These are phyloP conservation scores for Phenacoccus solenopsis DNA, from an alignment of 1,140 invertebrate genomes.

Conservation along the genomic window DNA sequence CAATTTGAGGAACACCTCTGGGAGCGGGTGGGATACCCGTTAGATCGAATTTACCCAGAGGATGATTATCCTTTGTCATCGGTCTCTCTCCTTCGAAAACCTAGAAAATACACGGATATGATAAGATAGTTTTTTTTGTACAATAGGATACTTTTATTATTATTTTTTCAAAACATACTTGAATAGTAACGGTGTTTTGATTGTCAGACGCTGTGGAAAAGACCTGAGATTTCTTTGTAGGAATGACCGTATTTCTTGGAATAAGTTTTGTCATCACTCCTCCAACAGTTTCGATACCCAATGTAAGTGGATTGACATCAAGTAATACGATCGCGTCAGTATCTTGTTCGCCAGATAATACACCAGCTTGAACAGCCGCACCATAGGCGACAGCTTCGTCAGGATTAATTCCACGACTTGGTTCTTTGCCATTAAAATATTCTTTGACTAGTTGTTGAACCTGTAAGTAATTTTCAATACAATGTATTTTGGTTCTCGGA, in stretches of 20 bases:
- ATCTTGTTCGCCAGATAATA: slow-evolving; percentile 77
- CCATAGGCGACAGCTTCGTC: slow-evolving; percentile 97
- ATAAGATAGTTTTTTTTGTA: no score
- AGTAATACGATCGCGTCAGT: slow-evolving; percentile 92
- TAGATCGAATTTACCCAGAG: slow-evolving; percentile 94
- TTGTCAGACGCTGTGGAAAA: slow-evolving; percentile 99
- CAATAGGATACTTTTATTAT: no score
- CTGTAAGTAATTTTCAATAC: no score
- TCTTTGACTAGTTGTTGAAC: slow-evolving; percentile 97
- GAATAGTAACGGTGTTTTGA: slow-evolving; percentile 97
- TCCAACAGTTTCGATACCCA: slow-evolving; percentile 99
- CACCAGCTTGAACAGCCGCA: slow-evolving; percentile 95
- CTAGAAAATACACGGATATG: no score
- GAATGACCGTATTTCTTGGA: slow-evolving; percentile 94
- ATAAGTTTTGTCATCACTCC: slow-evolving; percentile 99
- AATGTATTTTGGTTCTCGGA: no score
- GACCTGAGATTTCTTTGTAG: slow-evolving; percentile 98
- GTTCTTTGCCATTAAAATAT: slow-evolving; percentile 90
- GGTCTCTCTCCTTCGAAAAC: slow-evolving; percentile 95
- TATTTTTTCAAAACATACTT: no score
- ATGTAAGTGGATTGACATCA: slow-evolving; percentile 94
- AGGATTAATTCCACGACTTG: slow-evolving; percentile 94
- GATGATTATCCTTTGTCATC: slow-evolving; percentile 99
- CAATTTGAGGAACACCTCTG: slow-evolving; percentile 95
- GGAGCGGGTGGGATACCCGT: slow-evolving; percentile 97